Evolutionary conservation across 2,888 invertebrate species (phyloP).

Genomic region (Apamea epomidion): DNA sequence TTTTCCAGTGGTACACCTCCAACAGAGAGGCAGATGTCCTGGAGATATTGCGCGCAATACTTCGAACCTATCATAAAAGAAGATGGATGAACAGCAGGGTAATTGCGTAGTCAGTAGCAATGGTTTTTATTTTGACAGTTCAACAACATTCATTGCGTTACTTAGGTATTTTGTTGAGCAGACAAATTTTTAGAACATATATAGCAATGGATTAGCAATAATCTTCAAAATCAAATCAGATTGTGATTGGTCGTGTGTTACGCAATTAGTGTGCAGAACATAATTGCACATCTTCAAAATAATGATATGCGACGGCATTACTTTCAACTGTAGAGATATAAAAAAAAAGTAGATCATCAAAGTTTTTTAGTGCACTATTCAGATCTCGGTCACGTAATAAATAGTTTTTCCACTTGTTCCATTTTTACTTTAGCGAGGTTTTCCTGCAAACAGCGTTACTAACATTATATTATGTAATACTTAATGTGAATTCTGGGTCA

Average conservation of each 20-base stretch:
- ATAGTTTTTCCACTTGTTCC: conserved; percentile 58
- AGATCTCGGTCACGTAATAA: conserved; percentile 59
- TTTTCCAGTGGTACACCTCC: conserved; percentile 54
- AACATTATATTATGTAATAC: conserved; percentile 31
- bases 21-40: conserved; percentile 43
- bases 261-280: not conserved
- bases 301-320: conserved; percentile 10
- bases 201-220: not conserved
- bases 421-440: conserved; percentile 46
- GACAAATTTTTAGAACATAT: not conserved
- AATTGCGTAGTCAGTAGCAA: not conserved
- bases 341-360: conserved; percentile 37
- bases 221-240: not conserved
- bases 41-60: conserved; percentile 28
- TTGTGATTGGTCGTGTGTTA: not conserved
- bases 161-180: not conserved
- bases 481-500: conserved; percentile 32
- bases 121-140: not conserved
- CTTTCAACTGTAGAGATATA: conserved; percentile 7
- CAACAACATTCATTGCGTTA: not conserved
- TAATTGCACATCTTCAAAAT: conserved; percentile 21
- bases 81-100: not conserved
- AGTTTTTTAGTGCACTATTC: conserved; percentile 44
- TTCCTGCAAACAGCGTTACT: conserved; percentile 29
- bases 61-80: conserved; percentile 1